Conservation (phyloP, 2,797 vertebrate genomes). For the Labroides dimidiatus region DNA sequence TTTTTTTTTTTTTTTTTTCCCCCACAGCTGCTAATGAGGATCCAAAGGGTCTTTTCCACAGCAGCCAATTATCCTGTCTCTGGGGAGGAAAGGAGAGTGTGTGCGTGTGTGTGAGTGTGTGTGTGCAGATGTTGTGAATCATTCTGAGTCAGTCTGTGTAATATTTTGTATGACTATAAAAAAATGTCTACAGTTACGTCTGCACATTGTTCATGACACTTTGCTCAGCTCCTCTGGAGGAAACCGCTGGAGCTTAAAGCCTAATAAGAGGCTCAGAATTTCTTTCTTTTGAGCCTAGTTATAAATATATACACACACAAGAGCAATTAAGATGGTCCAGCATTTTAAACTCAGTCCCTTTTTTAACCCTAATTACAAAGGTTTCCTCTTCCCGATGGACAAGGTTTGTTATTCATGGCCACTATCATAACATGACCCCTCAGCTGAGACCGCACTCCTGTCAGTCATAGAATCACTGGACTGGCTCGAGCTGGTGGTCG, state of each 20-base stretch:
- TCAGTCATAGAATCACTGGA: no score
- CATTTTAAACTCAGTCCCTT: no score
- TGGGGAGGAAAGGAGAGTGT: conserved; percentile 52
- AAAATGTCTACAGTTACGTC: conserved; percentile 67
- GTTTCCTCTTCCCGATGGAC: no score
- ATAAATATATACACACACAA: no score
- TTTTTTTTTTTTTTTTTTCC: no score
- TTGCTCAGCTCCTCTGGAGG: conserved; percentile 7
- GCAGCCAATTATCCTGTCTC: conserved; percentile 78
- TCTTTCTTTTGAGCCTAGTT: conserved; percentile 14
- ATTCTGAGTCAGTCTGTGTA: conserved; percentile 32
- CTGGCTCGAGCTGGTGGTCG: no score
- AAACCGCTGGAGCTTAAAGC: conserved; percentile 24
- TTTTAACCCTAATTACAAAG: no score
- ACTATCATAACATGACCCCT: no score
- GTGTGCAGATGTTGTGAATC: conserved; percentile 52
- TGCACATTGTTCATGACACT: conserved; percentile 43
- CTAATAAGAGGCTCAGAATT: background rate
- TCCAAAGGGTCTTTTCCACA: conserved; percentile 74
- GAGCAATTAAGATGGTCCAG: no score
- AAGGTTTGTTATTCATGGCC: no score
- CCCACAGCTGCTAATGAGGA: conserved; percentile 79
- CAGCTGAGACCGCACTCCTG: no score
- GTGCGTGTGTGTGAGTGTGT: conserved; percentile 11
- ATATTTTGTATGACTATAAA: no score